Evolutionary conservation across 2,113 vertebrate genomes (phyloP), one percentile per base, ranked within the genome.

Genomic region (Lota lota): DNA sequence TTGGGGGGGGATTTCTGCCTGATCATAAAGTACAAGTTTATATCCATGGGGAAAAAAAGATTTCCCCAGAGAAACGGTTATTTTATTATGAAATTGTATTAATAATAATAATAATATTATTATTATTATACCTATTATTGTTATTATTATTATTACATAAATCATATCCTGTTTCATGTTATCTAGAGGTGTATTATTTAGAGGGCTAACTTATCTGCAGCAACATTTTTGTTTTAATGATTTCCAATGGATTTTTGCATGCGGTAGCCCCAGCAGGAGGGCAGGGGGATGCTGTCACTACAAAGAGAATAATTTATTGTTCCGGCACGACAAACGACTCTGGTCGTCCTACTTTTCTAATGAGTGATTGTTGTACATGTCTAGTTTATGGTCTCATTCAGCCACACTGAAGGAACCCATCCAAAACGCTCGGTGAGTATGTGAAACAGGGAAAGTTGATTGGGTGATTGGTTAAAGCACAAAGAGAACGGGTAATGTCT

Each of bases 401-500:
- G 1, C 8, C 3, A 5, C 61, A 0, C 11, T 12, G 24, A 7
- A 36, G 65, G 56, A 63, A 71, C 67, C 20, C 68, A 69, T 22
- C 40, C 22, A 21, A 66, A 72, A 74, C 17, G 18, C 61, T 12
- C 7, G 40, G 7, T 33, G 28, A 33, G 28, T 2, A 47, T 47
- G 8, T 47, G 1, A 11, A 47, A 47, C 28, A 47, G 10, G 40
- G 40, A 14, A 14, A 10, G 40, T 12, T 8, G 10, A 47, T 56
- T n/a, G 17, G 17, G 56, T 54, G 59, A 60, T 19, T 58, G 40
- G 40, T 57, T 21, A 24, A 1, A 67, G 59, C 75, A 78, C 72
- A 79, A 75, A 81, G 72, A 63, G 76, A 79, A 83, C 78, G 64
- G 69, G 73, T 81, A 36, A 82, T 69, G 17, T 77, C 67, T 33